These are phyloP conservation scores for Malachius bipustulatus DNA, from an alignment of 2,888 invertebrate species.

Conservation along the genomic window DNA sequence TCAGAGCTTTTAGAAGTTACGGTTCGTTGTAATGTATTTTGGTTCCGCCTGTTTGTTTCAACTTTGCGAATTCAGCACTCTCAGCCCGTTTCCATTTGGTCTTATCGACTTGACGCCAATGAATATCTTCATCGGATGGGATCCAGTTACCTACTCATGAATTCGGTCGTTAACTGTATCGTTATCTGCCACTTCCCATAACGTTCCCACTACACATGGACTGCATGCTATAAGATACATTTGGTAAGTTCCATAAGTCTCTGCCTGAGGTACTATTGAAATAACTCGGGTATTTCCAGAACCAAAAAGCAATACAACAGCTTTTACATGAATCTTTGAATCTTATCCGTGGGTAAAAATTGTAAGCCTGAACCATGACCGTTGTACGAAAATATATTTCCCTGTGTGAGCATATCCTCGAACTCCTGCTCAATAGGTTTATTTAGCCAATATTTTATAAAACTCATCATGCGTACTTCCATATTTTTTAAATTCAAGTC, in stretches of 20 bases:
- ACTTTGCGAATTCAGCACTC: conserved; percentile 21
- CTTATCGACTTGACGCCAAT: conserved; percentile 40
- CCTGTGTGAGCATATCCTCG: conserved; percentile 37
- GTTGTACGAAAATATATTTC: conserved; percentile 52
- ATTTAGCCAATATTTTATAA: conserved; percentile 40
- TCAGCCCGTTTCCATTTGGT: conserved; percentile 34
- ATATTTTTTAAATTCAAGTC: conserved; percentile 40
- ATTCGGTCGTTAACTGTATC: conserved; percentile 40
- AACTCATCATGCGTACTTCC: conserved; percentile 38
- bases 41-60: too few relatives aligned
- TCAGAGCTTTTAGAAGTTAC: conserved; percentile 48
- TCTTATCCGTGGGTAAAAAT: conserved; percentile 42
- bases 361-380: conserved; percentile 59
- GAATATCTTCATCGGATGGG: conserved; percentile 30
- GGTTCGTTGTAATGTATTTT: conserved; percentile 33
- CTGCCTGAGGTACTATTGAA: conserved; percentile 37
- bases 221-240: conserved; percentile 38
- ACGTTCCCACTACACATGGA: conserved; percentile 41
- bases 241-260: conserved; percentile 38
- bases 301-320: conserved; percentile 54
- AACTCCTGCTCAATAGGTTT: conserved; percentile 43
- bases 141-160: conserved; percentile 42
- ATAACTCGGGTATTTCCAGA: conserved; percentile 43
- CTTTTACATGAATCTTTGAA: conserved; percentile 43
- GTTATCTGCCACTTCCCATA: conserved; percentile 41